phyloP scores from a whole-genome alignment of 2,888 invertebrate genomes.

The Scaptomyza caliginosa region DNA sequence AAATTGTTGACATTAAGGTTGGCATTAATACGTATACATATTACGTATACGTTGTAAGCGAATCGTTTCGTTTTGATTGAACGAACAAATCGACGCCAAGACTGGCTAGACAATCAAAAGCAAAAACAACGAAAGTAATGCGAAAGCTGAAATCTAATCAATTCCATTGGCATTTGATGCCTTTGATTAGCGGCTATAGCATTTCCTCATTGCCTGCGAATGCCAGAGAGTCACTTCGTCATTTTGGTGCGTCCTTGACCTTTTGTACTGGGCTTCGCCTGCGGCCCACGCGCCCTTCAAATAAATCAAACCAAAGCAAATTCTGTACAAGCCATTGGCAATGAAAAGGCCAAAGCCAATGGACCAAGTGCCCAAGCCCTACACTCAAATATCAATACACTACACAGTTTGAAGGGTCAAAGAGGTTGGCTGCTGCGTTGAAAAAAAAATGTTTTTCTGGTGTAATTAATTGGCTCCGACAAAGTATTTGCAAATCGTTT shows the following conservation, averaged over 20 bases:
- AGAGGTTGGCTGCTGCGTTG: not conserved
- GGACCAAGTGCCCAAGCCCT: conserved; percentile 26
- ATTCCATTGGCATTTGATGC: conserved; percentile 58
- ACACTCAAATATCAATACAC: conserved; percentile 4
- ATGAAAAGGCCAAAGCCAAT: conserved; percentile 24
- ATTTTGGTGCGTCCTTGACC: conserved; percentile 42
- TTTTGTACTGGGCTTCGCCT: conserved; percentile 13
- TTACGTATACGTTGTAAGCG: not conserved
- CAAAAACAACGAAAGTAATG: conserved; percentile 18
- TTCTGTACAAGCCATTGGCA: conserved; percentile 5
- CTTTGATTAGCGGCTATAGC: conserved; percentile 49
- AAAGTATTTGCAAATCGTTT: conserved; percentile 6
- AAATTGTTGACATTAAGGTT: conserved; percentile 68
- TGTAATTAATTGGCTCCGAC: not conserved
- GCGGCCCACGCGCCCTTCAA: conserved; percentile 42
- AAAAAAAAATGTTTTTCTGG: not conserved
- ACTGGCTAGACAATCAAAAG: conserved; percentile 8
- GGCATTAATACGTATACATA: conserved; percentile 26
- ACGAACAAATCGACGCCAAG: not conserved
- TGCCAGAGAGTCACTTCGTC: conserved; percentile 26
- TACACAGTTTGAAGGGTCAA: conserved; percentile 10
- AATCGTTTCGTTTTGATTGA: conserved; percentile 54
- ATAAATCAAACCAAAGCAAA: conserved; percentile 45
- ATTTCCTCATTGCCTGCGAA: conserved; percentile 51
- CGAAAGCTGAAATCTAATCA: conserved; percentile 58